Base-by-base conservation (phyloP, 2,113 vertebrate genomes). In the Chaenocephalus aceratus region DNA sequence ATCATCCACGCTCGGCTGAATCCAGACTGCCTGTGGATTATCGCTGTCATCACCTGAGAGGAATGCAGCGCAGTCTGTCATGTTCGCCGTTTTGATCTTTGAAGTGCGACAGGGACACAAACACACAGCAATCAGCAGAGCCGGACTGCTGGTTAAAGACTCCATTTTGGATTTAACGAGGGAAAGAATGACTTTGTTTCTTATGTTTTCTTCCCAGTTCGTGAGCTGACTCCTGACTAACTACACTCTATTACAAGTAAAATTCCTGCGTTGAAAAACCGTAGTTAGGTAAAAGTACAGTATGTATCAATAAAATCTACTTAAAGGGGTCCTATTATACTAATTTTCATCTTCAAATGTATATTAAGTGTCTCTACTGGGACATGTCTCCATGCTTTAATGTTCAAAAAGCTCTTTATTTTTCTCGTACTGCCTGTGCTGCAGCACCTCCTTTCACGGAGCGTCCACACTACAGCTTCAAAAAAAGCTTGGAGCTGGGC, bases 1-100 rank as follows among this genome's bases (percentile, higher is more conserved):
- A 83, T 89, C 90, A 82, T 77, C 66, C 79, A 23, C 18, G 45
- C 87, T 84, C 13, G 52, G 67, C 58, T 87, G 83, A 54, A 65
- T 75, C 75, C 77, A 76, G 67, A 60, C 85, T 49, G 82, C 75
- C 72, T 64, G 77, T 65, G 82, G 86, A 90, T 91, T 87, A 92
- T 79, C 65, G 8, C 74, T 74, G 77, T 77, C 88, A 70, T 91
- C 86, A 90, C 84, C 84, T 88, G 75, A 82, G 74, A 83, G 82
- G 82, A 89, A 88, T 80, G 77, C 79, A 65, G 51, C 83, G 52
- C 75, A 45, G 46, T 76, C 75, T 87, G 90, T 88, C 84, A 83
- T 21, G 78, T 76, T 70, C 14, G 11, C 67, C 4, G 46, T 70
- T 88, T 84, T 83, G 83, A 89, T 81, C 76, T 82, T 56, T 86